phyloP scores from a whole-genome alignment of 1,140 invertebrate genomes.

The Idris sp. region DNA sequence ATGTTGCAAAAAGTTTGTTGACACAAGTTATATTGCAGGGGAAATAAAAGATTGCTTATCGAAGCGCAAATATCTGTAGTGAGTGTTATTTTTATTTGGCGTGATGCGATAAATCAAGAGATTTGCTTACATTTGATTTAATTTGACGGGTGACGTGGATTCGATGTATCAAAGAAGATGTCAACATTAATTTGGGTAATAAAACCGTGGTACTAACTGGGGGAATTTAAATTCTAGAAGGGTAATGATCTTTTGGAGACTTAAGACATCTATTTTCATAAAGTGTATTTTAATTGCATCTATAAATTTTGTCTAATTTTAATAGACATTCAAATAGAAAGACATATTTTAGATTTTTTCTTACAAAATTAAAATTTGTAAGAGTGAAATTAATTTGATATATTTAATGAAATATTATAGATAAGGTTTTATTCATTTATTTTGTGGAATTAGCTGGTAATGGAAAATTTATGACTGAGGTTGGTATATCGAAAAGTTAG shows the following conservation, averaged over 20 bases:
- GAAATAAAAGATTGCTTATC: conserved; percentile 37
- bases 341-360: no score
- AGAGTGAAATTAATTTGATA: no score
- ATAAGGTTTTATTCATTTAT: no score
- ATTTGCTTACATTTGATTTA: conserved; percentile 25
- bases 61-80: conserved; percentile 31
- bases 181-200: conserved; percentile 24
- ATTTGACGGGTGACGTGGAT: conserved; percentile 21
- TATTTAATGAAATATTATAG: no score
- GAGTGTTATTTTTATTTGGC: conserved; percentile 32
- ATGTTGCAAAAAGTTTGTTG: conserved; percentile 12
- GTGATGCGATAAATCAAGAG: conserved; percentile 39
- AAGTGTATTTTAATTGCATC: neutral
- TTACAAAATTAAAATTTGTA: no score
- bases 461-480: no score
- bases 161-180: conserved; percentile 27
- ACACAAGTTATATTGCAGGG: conserved; percentile 16
- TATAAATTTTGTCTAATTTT: no score
- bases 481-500: no score
- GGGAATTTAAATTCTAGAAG: neutral
- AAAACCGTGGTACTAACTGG: conserved; percentile 17
- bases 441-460: no score
- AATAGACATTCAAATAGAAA: no score
- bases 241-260: neutral
- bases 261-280: neutral